A percentile compares a stretch with the other conserved stretches of the same genome.
These are phyloP conservation scores for Barbus barbus DNA, from an alignment of 2,113 vertebrate species.

Conservation along the genomic window DNA sequence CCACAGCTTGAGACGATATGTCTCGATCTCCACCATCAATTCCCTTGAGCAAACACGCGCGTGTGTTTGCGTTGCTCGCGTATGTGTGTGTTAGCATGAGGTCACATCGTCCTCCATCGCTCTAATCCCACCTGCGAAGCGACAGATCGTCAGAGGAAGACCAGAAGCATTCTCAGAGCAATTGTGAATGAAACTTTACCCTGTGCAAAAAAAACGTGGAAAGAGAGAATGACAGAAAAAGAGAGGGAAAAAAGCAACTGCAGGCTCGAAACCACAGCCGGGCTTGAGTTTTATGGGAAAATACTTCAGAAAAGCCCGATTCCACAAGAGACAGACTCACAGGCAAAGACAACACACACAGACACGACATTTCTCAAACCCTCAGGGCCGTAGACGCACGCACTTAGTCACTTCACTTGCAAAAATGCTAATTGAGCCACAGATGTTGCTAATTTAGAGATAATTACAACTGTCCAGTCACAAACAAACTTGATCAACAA, in stretches of 20 bases:
- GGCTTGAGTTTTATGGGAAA: slow-evolving; percentile 64
- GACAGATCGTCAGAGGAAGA: slow-evolving; percentile 47
- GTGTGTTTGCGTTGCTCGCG: slow-evolving; percentile 42
- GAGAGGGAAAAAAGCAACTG: slow-evolving; percentile 16
- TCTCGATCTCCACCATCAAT: slow-evolving; percentile 42
- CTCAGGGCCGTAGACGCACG: not conserved
- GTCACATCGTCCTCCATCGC: slow-evolving; percentile 44
- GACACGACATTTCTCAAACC: slow-evolving; percentile 11
- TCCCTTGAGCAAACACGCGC: slow-evolving; percentile 28
- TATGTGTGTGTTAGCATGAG: slow-evolving; percentile 41
- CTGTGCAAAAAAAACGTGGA: not conserved
- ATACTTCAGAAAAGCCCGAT: slow-evolving; percentile 57
- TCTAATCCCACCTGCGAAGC: slow-evolving; percentile 33
- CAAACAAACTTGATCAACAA: slow-evolving; percentile 22
- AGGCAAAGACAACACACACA: slow-evolving; percentile 2
- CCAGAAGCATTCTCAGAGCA: slow-evolving; percentile 22
- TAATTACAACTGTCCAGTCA: slow-evolving; percentile 17
- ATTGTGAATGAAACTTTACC: slow-evolving; percentile 48
- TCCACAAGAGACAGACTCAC: slow-evolving; percentile 51
- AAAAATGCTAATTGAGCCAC: slow-evolving; percentile 36
- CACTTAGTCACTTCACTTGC: slow-evolving; percentile 18
- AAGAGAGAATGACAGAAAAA: slow-evolving; percentile 19
- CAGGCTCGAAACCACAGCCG: slow-evolving; percentile 50
- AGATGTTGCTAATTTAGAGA: slow-evolving; percentile 20
- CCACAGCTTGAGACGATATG: slow-evolving; percentile 53